phyloP scores from a whole-genome alignment of 2,113 vertebrate genomes.

The Oncorhynchus kisutch region DNA sequence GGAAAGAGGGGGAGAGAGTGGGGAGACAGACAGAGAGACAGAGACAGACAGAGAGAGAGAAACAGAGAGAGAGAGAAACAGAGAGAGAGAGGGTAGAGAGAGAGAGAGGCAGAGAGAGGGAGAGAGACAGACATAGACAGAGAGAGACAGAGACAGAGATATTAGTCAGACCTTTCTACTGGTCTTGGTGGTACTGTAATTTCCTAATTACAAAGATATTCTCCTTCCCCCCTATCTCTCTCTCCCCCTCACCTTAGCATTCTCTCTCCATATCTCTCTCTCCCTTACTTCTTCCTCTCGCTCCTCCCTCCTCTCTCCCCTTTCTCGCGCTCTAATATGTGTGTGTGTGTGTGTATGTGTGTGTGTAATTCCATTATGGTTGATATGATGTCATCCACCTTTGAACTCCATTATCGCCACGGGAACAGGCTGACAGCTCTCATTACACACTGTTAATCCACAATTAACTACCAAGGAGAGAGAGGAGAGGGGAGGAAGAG shows the following conservation, averaged over 20 bases:
- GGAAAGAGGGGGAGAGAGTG: too few relatives aligned
- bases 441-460: constrained; percentile 72
- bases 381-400: constrained; percentile 70
- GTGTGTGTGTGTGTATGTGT: constrained; percentile 26
- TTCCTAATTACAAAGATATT: neutral
- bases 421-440: constrained; percentile 69
- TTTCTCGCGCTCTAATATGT: constrained; percentile 16
- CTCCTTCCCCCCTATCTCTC: neutral
- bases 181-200: too few relatives aligned
- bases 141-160: neutral
- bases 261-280: neutral
- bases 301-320: neutral
- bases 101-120: too few relatives aligned
- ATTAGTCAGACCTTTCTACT: too few relatives aligned
- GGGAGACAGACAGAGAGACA: too few relatives aligned
- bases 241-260: neutral
- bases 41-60: neutral
- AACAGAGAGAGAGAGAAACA: neutral
- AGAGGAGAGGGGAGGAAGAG: neutral
- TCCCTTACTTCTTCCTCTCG: neutral
- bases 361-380: constrained; percentile 72
- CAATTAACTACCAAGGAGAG: constrained; percentile 57
- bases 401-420: constrained; percentile 71
- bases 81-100: too few relatives aligned
- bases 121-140: too few relatives aligned